A percentile compares a stretch with the other conserved stretches of the same genome.
Conservation (phyloP, 2,797 vertebrate species). For the Atherinosoma microstoma region DNA sequence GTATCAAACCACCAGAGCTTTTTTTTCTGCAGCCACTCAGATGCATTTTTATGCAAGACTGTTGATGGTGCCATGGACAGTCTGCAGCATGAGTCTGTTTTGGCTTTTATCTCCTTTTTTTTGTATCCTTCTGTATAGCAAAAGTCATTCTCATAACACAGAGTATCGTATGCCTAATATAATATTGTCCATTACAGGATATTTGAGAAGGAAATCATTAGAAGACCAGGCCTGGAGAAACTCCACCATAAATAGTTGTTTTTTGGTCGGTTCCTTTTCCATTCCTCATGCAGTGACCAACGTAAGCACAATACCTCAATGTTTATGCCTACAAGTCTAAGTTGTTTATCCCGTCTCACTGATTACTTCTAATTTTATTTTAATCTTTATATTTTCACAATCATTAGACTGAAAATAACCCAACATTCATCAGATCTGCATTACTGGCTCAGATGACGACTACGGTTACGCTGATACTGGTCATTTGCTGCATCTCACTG, state of each 20-base stretch:
- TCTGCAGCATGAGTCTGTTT: neutral
- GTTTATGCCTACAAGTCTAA: neutral
- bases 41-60: neutral
- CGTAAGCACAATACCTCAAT: constrained; percentile 3
- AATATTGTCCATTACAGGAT: constrained; percentile 59
- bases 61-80: neutral
- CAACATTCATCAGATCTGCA: constrained; percentile 3
- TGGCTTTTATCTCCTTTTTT: constrained; percentile 6
- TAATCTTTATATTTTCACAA: neutral
- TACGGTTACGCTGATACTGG: constrained; percentile 9
- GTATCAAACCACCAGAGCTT: neutral
- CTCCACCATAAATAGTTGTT: constrained; percentile 8
- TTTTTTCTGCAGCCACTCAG: too few species aligned
- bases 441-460: constrained; percentile 40
- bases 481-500: constrained; percentile 36
- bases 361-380: neutral
- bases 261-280: neutral
- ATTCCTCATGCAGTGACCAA: neutral
- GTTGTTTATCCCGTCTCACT: neutral
- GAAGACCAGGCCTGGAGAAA: constrained; percentile 34
- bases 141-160: constrained; percentile 36
- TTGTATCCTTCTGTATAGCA: neutral
- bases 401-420: neutral
- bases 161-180: constrained; percentile 38
- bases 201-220: constrained; percentile 74